Conservation (phyloP, 2,888 invertebrate species). For the Scaptomyza tumidula region DNA sequence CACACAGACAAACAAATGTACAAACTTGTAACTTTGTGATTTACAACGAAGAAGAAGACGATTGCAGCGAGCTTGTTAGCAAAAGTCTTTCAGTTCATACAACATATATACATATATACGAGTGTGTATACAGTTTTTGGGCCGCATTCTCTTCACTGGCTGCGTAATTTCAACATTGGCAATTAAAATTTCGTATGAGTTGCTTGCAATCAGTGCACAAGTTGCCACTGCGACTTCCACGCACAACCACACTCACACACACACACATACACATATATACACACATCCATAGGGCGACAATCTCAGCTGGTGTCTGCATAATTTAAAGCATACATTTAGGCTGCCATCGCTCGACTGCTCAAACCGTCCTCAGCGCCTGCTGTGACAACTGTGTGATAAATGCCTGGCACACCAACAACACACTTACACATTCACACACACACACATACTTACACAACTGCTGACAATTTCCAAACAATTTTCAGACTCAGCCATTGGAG, state of each 20-base stretch:
- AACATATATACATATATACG: not conserved
- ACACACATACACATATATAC: slow-evolving; percentile 24
- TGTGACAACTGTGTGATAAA: slow-evolving; percentile 75
- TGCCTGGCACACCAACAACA: slow-evolving; percentile 57
- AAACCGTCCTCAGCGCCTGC: slow-evolving; percentile 49
- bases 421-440: slow-evolving; percentile 15
- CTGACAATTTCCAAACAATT: slow-evolving; percentile 70
- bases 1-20: not conserved
- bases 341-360: slow-evolving; percentile 55
- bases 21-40: slow-evolving; percentile 75
- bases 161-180: slow-evolving; percentile 79
- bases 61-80: slow-evolving; percentile 67
- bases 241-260: slow-evolving; percentile 37
- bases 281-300: slow-evolving; percentile 49
- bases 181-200: slow-evolving; percentile 82
- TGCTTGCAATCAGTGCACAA: slow-evolving; percentile 79
- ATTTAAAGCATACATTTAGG: slow-evolving; percentile 81
- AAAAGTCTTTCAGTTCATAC: slow-evolving; percentile 40
- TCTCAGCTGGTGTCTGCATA: slow-evolving; percentile 79
- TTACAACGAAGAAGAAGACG: slow-evolving; percentile 55
- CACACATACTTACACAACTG: slow-evolving; percentile 24
- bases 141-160: slow-evolving; percentile 35
- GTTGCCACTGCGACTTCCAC: slow-evolving; percentile 39
- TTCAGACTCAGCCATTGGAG: slow-evolving; percentile 40
- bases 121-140: slow-evolving; percentile 35